Evolutionary conservation across 2,113 vertebrate genomes (phyloP).

Genomic region (Larimichthys crocea): DNA sequence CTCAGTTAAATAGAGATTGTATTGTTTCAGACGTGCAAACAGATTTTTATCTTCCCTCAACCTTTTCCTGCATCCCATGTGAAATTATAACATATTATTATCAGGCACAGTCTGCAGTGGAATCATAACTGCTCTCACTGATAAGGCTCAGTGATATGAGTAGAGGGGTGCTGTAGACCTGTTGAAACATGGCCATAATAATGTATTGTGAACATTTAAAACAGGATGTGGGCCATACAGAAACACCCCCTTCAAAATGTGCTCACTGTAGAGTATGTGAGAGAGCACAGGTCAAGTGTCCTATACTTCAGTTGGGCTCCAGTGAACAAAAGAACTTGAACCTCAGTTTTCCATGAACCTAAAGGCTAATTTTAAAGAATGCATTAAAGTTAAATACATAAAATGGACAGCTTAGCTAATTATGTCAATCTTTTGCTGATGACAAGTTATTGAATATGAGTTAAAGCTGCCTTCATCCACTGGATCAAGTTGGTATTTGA

Average conservation of each 20-base stretch:
- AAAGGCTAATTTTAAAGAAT: constrained; percentile 2
- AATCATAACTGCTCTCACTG: constrained; percentile 23
- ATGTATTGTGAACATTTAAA: constrained; percentile 20
- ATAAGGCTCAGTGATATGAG: constrained; percentile 39
- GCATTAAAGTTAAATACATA: background rate
- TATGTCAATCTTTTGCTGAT: background rate
- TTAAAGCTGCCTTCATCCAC: background rate
- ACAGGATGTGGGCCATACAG: constrained; percentile 8
- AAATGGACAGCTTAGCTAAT: background rate
- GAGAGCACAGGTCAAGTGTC: background rate
- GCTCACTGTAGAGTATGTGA: background rate
- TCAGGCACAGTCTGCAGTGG: constrained; percentile 31
- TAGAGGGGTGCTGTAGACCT: constrained; percentile 1
- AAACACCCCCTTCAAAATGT: background rate
- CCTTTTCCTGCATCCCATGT: background rate
- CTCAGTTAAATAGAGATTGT: constrained; percentile 19
- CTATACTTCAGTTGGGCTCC: background rate
- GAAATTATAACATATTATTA: constrained; percentile 42
- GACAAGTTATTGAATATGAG: background rate
- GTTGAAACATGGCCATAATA: constrained; percentile 29
- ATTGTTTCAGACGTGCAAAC: constrained; percentile 47
- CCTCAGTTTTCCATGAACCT: background rate
- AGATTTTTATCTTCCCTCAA: constrained; percentile 27
- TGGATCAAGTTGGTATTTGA: constrained; percentile 9
- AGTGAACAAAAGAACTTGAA: background rate